Percentiles rank a stretch among this genome's conserved stretches.
Conservation (phyloP, 2,113 vertebrate genomes). For the Elachura formosa region DNA sequence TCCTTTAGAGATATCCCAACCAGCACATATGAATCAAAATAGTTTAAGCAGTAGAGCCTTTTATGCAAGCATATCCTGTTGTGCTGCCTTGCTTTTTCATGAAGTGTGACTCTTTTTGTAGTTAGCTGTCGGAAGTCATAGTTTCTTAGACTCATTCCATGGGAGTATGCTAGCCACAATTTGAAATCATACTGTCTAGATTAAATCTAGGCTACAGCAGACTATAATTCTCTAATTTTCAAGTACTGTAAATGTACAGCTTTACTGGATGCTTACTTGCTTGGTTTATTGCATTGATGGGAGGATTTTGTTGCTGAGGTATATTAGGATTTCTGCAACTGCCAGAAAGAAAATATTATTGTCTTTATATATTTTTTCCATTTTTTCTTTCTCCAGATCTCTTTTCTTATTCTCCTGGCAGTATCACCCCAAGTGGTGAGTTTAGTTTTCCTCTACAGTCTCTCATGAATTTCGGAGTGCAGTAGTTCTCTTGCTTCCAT, state of each 20-base stretch:
- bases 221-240: not conserved
- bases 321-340: not conserved
- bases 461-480: not conserved
- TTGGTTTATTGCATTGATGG: not conserved
- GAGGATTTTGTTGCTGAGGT: not conserved
- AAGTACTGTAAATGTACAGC: not conserved
- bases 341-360: not conserved
- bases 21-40: slow-evolving; percentile 33
- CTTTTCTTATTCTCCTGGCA: not conserved
- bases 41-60: slow-evolving; percentile 41
- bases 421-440: not conserved
- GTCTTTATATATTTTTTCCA: not conserved
- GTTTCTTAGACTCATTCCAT: not conserved
- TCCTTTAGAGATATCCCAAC: slow-evolving; percentile 48
- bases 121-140: not conserved
- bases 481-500: not conserved
- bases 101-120: slow-evolving; percentile 21
- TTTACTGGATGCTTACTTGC: not conserved
- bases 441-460: not conserved
- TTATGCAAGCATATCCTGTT: slow-evolving; percentile 23
- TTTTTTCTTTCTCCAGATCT: not conserved
- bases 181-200: not conserved
- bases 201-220: slow-evolving; percentile 1
- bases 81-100: slow-evolving; percentile 38
- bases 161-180: not conserved